Percentiles rank a stretch among this genome's conserved stretches.
phyloP scores from a whole-genome alignment of 2,888 invertebrate species.

The Pyrocoelia pectoralis region DNA sequence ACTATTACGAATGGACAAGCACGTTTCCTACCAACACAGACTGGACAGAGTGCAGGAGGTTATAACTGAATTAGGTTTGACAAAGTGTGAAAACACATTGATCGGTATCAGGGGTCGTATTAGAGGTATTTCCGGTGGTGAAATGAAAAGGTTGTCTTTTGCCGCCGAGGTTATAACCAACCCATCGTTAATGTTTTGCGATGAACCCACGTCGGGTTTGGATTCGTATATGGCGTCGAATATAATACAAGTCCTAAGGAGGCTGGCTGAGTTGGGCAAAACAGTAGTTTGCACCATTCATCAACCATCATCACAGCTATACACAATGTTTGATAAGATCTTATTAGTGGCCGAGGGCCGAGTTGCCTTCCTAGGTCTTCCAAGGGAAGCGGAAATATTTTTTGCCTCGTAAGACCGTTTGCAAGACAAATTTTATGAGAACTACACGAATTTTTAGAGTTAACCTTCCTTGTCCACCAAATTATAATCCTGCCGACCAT shows the following conservation, averaged over 20 bases:
- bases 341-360: slow-evolving; percentile 91
- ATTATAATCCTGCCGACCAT: slow-evolving; percentile 95
- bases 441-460: slow-evolving; percentile 62
- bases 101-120: slow-evolving; percentile 60
- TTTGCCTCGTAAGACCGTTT: slow-evolving; percentile 74
- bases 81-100: slow-evolving; percentile 82
- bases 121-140: slow-evolving; percentile 96
- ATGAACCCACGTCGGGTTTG: slow-evolving; percentile 96
- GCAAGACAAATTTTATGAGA: too few species aligned
- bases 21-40: slow-evolving; percentile 76
- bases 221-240: slow-evolving; percentile 98
- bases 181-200: slow-evolving; percentile 94
- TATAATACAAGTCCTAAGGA: slow-evolving; percentile 83
- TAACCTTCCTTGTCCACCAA: slow-evolving; percentile 84
- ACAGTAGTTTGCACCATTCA: slow-evolving; percentile 94
- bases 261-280: slow-evolving; percentile 80
- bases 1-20: slow-evolving; percentile 84
- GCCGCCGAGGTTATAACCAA: slow-evolving; percentile 97
- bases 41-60: slow-evolving; percentile 86
- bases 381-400: slow-evolving; percentile 80
- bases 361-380: slow-evolving; percentile 86
- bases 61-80: slow-evolving; percentile 72
- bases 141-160: slow-evolving; percentile 93
- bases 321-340: slow-evolving; percentile 88
- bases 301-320: slow-evolving; percentile 93